Base-by-base conservation (phyloP, 53 echinoderm and acorn worm species). In the Echinarachnius parma region DNA sequence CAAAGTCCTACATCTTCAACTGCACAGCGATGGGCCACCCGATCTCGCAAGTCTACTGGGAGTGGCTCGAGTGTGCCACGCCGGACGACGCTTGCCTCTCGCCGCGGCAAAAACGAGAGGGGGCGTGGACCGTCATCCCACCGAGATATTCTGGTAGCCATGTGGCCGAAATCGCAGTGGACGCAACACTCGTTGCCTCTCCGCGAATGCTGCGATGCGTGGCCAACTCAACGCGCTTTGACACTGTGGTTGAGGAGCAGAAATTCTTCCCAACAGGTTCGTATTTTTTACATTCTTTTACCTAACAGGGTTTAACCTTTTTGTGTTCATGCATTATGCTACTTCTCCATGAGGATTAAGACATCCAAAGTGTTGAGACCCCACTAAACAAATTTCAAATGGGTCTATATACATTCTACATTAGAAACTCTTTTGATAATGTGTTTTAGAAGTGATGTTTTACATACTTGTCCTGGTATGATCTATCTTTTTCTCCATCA, bases 11-110 rank as follows among this genome's bases (percentile, higher is more conserved):
- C 28, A 27, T 26, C 28, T 57, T 57, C 28, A 57, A 57, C 57
- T 57, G 57, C 28, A 57, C 57, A 16, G 25, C 28, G 26, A 27
- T 5, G 57, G 57, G 57, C 24, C 57, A 28, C 25, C 57, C 57
- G 7, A 57, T 57, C 28, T 22, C 26, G 7, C 25, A 28, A 4
- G 57, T 57, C 26, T 57, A 28, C 26, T 57, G 57, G 57, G 57
- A 57, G 57, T 57, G 57, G 57, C 8, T 5, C 2, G 57, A 57
- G 57, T 57, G 57, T 16, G 57, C 24, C 26, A 8, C 28, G 4
- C 26, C 57, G 5, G 16, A 57, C 16, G 57, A 5, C 25, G n/a
- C 26, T 7, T 57, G 57, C 57, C 57, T 57, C 7, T 25, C 57
- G 5, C 57, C 25, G 4, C 25, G 28, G 7, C 57, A 57, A 28